Evolutionary conservation across 1,140 invertebrate genomes (phyloP).

Genomic region (Caerostris darwini): DNA sequence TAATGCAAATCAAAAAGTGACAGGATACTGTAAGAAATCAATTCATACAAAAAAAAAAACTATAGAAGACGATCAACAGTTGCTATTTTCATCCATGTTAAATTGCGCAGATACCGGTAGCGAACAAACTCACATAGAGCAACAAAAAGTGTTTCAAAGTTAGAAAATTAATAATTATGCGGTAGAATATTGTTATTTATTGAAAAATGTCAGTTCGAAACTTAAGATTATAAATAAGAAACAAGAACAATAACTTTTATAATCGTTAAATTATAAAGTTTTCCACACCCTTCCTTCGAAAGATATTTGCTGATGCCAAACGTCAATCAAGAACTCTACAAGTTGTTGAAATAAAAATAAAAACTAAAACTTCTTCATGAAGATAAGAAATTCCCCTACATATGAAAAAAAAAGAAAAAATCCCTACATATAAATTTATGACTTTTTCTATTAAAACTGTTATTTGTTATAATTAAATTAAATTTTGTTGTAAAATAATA

Average conservation of each 20-base stretch:
- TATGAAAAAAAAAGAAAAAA: no score
- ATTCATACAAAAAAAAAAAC: neutral
- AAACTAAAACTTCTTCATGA: neutral
- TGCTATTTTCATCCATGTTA: conserved; percentile 51
- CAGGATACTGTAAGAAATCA: conserved; percentile 5
- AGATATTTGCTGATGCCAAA: conserved; percentile 63
- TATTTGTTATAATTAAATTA: no score
- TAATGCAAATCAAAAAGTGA: conserved; percentile 46
- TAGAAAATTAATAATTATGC: neutral
- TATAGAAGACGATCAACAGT: conserved; percentile 8
- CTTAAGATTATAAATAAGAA: conserved; percentile 21
- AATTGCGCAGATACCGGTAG: conserved; percentile 66
- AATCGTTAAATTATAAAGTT: conserved; percentile 35
- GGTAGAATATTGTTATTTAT: neutral
- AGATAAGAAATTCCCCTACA: neutral
- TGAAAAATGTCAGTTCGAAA: neutral
- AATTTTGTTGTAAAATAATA: no score
- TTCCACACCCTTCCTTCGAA: conserved; percentile 77
- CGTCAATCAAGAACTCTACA: conserved; percentile 35
- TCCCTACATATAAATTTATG: neutral
- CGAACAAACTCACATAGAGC: neutral
- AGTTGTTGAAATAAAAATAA: neutral
- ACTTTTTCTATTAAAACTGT: no score
- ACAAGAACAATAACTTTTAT: neutral
- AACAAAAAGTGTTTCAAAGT: neutral